Base-by-base conservation (phyloP, 2,797 vertebrate species). In the Rhinogobio ventralis region DNA sequence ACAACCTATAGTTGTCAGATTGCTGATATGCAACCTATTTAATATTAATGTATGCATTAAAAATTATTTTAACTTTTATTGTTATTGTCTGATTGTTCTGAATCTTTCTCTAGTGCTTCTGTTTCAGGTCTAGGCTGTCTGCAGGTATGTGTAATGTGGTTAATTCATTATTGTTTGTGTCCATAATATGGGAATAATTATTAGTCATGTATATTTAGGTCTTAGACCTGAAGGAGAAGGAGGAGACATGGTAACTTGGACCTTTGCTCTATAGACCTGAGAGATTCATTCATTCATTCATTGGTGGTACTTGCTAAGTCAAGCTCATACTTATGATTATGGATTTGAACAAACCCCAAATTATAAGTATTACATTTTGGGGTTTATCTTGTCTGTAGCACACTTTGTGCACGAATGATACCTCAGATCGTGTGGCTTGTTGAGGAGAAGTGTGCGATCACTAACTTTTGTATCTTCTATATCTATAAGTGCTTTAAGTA, bases 11-110 rank as follows among this genome's bases (percentile, higher is more conserved):
- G 69, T n/a, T 45, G 39, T 49, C 28, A 64, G 15, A 49, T 30
- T 5, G 10, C 17, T 67, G 60, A 79, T 23, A 69, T 68, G 33
- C 33, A 36, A 76, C n/a, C 7, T 77, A 55, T 84, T 77, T 84
- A 75, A 75, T 42, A 83, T 25, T 15, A 36, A 25, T n/a, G n/a
- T 57, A 20, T 71, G 36, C 64, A 78, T 78, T 77, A 57, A 77
- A 42, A 71, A 82, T n/a, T n/a, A 49, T 45, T 60, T 72, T 1
- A 62, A n/a, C 7, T 82, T 81, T 60, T 30, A 33, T 33, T 57
- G 67, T 55, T 42, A 42, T 42, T 62, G 68, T n/a, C 68, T 72
- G 20, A 30, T 46, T 79, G 42, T 62, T 76, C 33, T 33, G 28
- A 67, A 23, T 4, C 20, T 53, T 68, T 68, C 11, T 80, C 7